phyloP scores from a whole-genome alignment of 2,888 invertebrate genomes.

The Tiliacea aurago region DNA sequence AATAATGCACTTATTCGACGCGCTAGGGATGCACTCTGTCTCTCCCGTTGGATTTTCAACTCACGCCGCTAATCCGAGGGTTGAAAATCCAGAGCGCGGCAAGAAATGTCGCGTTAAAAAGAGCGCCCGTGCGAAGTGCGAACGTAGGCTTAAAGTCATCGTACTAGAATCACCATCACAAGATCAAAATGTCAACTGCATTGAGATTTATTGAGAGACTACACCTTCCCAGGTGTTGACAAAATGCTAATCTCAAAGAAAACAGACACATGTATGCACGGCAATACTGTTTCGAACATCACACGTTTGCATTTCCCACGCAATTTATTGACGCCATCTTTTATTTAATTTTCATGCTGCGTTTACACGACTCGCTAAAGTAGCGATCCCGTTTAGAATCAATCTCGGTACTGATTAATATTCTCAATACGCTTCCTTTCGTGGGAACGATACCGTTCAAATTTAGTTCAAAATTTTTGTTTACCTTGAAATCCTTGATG shows the following conservation, averaged over 20 bases:
- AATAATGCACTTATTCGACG: no score
- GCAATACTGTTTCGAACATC: constrained; percentile 42
- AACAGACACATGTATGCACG: constrained; percentile 45
- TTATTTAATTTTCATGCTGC: constrained; percentile 49
- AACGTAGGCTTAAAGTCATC: no score
- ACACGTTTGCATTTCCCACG: constrained; percentile 62
- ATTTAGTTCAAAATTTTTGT: constrained; percentile 57
- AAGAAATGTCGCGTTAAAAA: no score
- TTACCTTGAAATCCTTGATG: constrained; percentile 62
- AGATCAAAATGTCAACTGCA: constrained; percentile 43
- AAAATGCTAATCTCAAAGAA: constrained; percentile 50
- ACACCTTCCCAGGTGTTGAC: constrained; percentile 38
- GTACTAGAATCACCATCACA: constrained; percentile 17
- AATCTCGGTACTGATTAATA: constrained; percentile 52
- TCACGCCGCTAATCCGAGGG: no score
- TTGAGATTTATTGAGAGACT: constrained; percentile 32
- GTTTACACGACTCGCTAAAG: constrained; percentile 42
- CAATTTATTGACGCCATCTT: constrained; percentile 51
- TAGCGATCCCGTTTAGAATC: constrained; percentile 48
- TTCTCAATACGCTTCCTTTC: constrained; percentile 44
- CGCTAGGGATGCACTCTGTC: no score
- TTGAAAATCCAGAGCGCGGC: no score
- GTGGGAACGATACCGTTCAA: constrained; percentile 46
- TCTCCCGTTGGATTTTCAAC: no score
- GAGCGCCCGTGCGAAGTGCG: no score